These are phyloP conservation scores for Ormyrus rosae DNA, from an alignment of 2,888 invertebrate genomes.

Conservation along the genomic window DNA sequence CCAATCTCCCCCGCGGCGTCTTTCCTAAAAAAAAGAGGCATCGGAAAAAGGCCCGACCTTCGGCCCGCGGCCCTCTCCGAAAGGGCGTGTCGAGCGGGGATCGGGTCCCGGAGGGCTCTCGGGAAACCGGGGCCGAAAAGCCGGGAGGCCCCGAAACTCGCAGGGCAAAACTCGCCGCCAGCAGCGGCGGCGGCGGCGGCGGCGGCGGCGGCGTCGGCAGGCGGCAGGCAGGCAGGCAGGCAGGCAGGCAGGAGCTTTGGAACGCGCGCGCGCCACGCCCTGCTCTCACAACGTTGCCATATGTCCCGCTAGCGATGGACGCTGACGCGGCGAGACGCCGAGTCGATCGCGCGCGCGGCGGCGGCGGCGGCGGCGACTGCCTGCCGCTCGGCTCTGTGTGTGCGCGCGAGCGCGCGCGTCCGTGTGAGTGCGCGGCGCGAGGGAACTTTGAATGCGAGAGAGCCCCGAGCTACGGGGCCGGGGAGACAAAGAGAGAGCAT, in stretches of 20 bases:
- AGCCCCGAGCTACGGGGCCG: background rate
- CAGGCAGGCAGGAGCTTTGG: constrained; percentile 26
- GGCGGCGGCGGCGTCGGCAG: no score
- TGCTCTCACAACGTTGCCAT: constrained; percentile 66
- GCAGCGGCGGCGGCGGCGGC: no score
- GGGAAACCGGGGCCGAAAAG: background rate
- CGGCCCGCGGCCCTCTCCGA: no score
- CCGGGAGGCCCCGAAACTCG: constrained; percentile 8
- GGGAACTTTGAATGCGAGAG: constrained; percentile 12
- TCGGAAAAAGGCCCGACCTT: no score
- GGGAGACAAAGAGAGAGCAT: background rate
- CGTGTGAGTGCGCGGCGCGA: background rate
- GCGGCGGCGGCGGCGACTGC: constrained; percentile 41
- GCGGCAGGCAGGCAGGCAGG: background rate
- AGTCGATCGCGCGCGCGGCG: background rate
- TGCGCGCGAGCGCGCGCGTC: background rate
- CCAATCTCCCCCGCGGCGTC: no score
- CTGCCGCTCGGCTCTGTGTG: background rate
- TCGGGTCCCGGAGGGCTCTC: background rate
- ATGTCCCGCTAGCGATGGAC: constrained; percentile 58
- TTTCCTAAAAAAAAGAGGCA: no score
- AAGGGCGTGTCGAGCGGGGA: constrained; percentile 31
- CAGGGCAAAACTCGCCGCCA: background rate
- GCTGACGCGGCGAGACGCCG: constrained; percentile 68
- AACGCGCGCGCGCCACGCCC: constrained; percentile 65